phyloP scores from a whole-genome alignment of 2,888 invertebrate species.

The Phytoseiulus persimilis region DNA sequence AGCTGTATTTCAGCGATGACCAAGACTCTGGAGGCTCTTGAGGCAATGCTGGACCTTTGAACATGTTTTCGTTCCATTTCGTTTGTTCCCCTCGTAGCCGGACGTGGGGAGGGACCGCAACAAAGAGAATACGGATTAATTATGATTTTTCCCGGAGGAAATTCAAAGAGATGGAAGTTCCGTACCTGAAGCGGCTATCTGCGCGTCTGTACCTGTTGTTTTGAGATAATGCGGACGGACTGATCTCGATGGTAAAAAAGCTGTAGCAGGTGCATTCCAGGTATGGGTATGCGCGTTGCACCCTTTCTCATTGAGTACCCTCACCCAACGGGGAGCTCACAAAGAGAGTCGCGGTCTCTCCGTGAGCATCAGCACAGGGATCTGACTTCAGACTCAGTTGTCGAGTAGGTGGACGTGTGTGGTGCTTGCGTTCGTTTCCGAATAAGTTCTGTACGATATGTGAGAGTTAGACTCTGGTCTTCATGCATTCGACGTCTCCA shows the following conservation, averaged over 20 bases:
- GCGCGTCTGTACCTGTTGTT: not conserved
- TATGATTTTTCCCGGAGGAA: no score
- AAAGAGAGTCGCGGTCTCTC: not conserved
- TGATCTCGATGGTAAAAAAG: not conserved
- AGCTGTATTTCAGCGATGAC: no score
- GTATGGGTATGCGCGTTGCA: not conserved
- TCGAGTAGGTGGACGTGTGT: not conserved
- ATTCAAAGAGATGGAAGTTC: no score
- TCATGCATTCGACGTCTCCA: no score
- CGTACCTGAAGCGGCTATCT: not conserved
- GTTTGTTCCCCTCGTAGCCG: no score
- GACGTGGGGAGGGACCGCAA: no score
- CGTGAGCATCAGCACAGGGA: not conserved
- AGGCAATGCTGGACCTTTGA: no score
- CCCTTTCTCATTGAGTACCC: not conserved
- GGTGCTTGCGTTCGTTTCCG: not conserved
- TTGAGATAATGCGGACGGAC: not conserved
- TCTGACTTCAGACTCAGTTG: not conserved
- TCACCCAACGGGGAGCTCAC: not conserved
- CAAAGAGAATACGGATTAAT: no score
- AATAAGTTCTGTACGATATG: no score
- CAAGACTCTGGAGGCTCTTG: no score
- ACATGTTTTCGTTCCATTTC: no score
- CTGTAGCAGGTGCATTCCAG: not conserved
- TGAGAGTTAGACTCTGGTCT: no score